These are phyloP conservation scores for Yponomeuta malinellus DNA, from an alignment of 2,888 invertebrate genomes.

Conservation along the genomic window DNA sequence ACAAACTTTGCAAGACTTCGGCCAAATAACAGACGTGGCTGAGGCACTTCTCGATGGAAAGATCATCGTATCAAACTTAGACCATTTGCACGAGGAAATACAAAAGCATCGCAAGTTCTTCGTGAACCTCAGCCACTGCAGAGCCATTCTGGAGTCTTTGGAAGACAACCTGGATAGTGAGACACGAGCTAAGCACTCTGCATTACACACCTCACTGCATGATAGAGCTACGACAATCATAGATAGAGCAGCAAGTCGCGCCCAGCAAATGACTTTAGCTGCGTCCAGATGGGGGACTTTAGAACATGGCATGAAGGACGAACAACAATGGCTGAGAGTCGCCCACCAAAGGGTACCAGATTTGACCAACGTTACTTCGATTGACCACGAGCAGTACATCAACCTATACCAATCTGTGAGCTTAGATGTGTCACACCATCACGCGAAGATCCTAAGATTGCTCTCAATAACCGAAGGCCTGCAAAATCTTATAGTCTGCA, in stretches of 20 bases:
- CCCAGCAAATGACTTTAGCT: constrained; percentile 89
- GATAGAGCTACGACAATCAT: constrained; percentile 84
- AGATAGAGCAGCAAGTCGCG: constrained; percentile 86
- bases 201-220: constrained; percentile 85
- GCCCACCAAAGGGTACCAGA: constrained; percentile 90
- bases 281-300: constrained; percentile 89
- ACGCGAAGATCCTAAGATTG: constrained; percentile 84
- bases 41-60: constrained; percentile 87
- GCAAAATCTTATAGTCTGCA: constrained; percentile 83
- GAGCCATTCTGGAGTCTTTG: constrained; percentile 89
- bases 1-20: constrained; percentile 90
- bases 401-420: constrained; percentile 88
- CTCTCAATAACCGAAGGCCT: constrained; percentile 83
- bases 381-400: constrained; percentile 89
- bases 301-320: constrained; percentile 88
- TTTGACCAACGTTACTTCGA: constrained; percentile 85
- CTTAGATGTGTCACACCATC: constrained; percentile 86
- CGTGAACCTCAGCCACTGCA: constrained; percentile 90
- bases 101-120: constrained; percentile 93
- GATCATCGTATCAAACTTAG: constrained; percentile 83
- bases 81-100: constrained; percentile 91
- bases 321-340: constrained; percentile 87
- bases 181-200: constrained; percentile 82
- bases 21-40: constrained; percentile 89
- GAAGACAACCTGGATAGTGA: constrained; percentile 89